phyloP scores from a whole-genome alignment of 2,888 invertebrate species.

The Sinelater perroti region DNA sequence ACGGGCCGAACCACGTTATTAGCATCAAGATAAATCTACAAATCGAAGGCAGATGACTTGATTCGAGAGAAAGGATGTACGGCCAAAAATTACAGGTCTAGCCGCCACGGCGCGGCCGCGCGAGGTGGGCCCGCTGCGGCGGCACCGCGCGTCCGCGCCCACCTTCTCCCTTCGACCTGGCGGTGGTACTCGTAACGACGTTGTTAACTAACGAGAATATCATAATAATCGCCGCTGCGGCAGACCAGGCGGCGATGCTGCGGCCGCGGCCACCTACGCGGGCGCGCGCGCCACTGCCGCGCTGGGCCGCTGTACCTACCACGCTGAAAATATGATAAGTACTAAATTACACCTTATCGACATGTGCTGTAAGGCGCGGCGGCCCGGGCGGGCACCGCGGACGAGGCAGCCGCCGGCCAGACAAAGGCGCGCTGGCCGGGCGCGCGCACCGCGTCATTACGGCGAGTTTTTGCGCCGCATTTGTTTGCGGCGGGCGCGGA shows the following conservation, averaged over 20 bases:
- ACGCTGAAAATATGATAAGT: constrained; percentile 51
- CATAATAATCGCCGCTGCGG: constrained; percentile 40
- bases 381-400: constrained; percentile 45
- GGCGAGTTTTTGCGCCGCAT: constrained; percentile 45
- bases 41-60: constrained; percentile 54
- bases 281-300: constrained; percentile 7
- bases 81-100: constrained; percentile 38
- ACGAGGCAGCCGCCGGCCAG: constrained; percentile 36
- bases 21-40: constrained; percentile 51
- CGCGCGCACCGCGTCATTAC: constrained; percentile 43
- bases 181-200: constrained; percentile 39
- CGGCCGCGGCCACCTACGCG: constrained; percentile 27
- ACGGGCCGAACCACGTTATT: constrained; percentile 53
- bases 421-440: constrained; percentile 33
- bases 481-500: constrained; percentile 35
- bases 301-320: constrained; percentile 50
- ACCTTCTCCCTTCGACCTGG: constrained; percentile 25
- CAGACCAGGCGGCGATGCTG: constrained; percentile 21
- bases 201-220: constrained; percentile 42
- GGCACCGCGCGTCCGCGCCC: constrained; percentile 5
- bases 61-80: constrained; percentile 48
- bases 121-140: constrained; percentile 15
- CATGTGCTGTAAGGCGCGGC: constrained; percentile 51
- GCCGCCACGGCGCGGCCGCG: constrained; percentile 6
- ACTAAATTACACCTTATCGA: constrained; percentile 49